phyloP scores from a whole-genome alignment of 2,797 vertebrate species.

The Lithobates pipiens region DNA sequence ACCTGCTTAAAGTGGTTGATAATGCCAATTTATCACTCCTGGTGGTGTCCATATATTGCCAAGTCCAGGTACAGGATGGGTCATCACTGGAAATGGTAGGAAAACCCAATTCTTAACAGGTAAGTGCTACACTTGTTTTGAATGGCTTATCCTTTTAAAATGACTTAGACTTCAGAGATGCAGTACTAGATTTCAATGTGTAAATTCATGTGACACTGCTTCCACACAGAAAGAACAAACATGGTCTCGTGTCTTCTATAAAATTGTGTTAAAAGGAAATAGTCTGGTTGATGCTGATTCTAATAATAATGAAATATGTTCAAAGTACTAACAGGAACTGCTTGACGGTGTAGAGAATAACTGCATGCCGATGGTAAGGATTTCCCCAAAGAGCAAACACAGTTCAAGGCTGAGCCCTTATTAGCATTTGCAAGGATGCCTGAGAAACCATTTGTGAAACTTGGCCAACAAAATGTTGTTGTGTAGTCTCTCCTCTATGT shows the following conservation, averaged over 20 bases:
- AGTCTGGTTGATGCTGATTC: background rate
- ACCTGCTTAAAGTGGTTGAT: no score
- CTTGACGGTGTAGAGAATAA: slow-evolving; percentile 30
- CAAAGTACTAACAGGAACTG: slow-evolving; percentile 26
- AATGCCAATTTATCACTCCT: no score
- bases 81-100: no score
- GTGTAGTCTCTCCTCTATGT: slow-evolving; percentile 57
- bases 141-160: no score
- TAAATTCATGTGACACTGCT: background rate
- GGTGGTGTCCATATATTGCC: no score
- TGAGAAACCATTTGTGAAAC: slow-evolving; percentile 63
- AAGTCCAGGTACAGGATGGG: no score
- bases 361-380: slow-evolving; percentile 51
- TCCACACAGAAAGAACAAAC: background rate
- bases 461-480: slow-evolving; percentile 67
- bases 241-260: background rate
- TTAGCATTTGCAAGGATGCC: slow-evolving; percentile 71
- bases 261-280: background rate
- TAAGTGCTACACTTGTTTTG: no score
- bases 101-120: no score
- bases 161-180: no score
- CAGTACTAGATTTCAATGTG: no score
- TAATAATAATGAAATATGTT: slow-evolving; percentile 1
- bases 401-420: slow-evolving; percentile 67
- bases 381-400: slow-evolving; percentile 70